A percentile compares a stretch with the other conserved stretches of the same genome.
These are phyloP conservation scores for Labroides dimidiatus DNA, from an alignment of 2,797 vertebrate genomes.

Conservation along the genomic window DNA sequence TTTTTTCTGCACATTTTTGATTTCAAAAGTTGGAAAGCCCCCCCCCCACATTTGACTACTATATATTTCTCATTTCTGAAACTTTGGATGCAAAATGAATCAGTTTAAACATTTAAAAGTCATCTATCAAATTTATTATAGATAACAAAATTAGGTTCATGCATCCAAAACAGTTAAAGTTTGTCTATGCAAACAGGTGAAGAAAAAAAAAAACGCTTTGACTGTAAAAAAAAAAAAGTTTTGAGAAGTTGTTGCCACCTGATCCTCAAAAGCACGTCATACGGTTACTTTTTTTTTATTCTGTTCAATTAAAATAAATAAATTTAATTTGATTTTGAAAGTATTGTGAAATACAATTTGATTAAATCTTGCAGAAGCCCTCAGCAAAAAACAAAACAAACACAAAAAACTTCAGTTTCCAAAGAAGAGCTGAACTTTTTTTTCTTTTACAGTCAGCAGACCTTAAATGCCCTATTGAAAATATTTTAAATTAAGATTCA, in stretches of 20 bases:
- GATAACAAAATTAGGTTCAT: neutral
- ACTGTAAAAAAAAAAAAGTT: neutral
- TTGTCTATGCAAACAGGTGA: too few relatives aligned
- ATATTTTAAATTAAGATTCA: neutral
- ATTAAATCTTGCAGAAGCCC: neutral
- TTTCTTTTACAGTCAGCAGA: neutral
- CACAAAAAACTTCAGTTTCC: neutral
- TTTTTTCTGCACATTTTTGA: too few relatives aligned
- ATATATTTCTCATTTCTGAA: neutral
- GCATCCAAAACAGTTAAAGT: too few relatives aligned
- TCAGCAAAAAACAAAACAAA: neutral
- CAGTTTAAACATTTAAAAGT: neutral
- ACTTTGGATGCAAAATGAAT: neutral
- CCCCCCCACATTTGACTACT: neutral
- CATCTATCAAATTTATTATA: neutral
- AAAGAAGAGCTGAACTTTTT: too few relatives aligned
- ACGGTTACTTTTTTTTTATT: neutral
- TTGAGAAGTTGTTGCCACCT: too few relatives aligned
- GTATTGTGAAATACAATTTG: neutral
- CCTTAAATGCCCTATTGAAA: neutral
- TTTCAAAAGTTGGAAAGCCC: too few relatives aligned
- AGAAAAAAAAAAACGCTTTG: too few relatives aligned
- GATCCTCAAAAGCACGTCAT: neutral
- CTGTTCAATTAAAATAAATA: neutral
- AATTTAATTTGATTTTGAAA: neutral